Percentiles rank a stretch among this genome's conserved stretches.
Conservation (phyloP, 2,888 invertebrate species). For the Phalangium opilio region DNA sequence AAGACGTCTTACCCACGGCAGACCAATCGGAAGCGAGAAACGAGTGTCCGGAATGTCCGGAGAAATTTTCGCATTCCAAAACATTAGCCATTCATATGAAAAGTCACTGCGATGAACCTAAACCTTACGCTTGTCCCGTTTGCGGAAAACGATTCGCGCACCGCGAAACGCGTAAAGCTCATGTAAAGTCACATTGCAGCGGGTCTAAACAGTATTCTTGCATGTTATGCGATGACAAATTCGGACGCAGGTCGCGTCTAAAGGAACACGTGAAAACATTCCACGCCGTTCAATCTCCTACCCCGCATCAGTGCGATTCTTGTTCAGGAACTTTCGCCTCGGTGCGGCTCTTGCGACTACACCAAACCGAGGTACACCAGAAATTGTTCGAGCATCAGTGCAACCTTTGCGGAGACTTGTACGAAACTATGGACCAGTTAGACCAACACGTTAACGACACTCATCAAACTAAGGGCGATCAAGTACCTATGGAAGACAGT, state of each 20-base stretch:
- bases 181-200: constrained; percentile 30
- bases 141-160: constrained; percentile 33
- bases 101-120: constrained; percentile 32
- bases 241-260: constrained; percentile 63
- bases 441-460: constrained; percentile 65
- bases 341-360: constrained; percentile 63
- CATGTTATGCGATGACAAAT: constrained; percentile 62
- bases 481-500: constrained; percentile 2
- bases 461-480: constrained; percentile 33
- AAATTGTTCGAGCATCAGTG: constrained; percentile 68
- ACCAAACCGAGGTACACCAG: constrained; percentile 65
- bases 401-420: constrained; percentile 68
- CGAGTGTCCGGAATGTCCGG: constrained; percentile 33
- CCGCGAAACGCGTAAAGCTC: constrained; percentile 31
- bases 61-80: constrained; percentile 29
- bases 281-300: constrained; percentile 44
- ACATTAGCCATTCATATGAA: constrained; percentile 33
- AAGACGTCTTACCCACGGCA: constrained; percentile 30
- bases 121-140: constrained; percentile 33
- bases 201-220: constrained; percentile 34
- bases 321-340: constrained; percentile 68
- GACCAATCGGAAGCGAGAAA: constrained; percentile 32
- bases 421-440: constrained; percentile 64
- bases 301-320: constrained; percentile 61
- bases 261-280: constrained; percentile 68